phyloP scores from a whole-genome alignment of 2,888 invertebrate genomes.

The Aspidapion aeneum region DNA sequence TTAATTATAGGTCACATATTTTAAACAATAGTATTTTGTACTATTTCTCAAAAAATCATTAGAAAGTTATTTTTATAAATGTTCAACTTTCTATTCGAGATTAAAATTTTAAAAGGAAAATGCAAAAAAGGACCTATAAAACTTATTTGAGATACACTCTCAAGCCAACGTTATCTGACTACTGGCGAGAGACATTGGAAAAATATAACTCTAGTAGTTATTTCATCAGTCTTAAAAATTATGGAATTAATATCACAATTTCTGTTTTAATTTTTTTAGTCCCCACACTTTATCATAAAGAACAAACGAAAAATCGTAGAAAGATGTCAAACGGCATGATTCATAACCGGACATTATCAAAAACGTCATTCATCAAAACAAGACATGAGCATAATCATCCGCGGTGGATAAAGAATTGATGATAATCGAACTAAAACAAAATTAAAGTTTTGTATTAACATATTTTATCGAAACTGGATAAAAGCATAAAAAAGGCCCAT shows the following conservation, averaged over 20 bases:
- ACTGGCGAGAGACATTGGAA: not conserved
- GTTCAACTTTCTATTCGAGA: conserved; percentile 21
- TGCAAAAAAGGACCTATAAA: conserved; percentile 17
- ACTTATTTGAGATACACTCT: not conserved
- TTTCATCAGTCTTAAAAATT: conserved; percentile 52
- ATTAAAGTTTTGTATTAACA: too few species aligned
- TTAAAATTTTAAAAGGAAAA: conserved; percentile 23
- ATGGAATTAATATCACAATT: conserved; percentile 52
- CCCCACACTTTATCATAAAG: too few species aligned
- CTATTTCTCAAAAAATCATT: not conserved
- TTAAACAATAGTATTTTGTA: not conserved
- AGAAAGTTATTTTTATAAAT: conserved; percentile 9
- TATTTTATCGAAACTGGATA: too few species aligned
- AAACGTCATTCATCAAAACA: too few species aligned
- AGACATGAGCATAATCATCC: too few species aligned
- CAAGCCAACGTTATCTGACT: too few species aligned
- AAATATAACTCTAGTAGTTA: conserved; percentile 35
- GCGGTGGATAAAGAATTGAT: too few species aligned
- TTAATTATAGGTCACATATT: conserved; percentile 26
- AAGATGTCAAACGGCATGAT: too few species aligned
- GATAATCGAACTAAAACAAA: too few species aligned
- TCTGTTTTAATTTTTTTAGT: conserved; percentile 44
- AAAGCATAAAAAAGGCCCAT: too few species aligned
- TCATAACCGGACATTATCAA: too few species aligned
- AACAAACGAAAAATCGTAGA: too few species aligned